Evolutionary conservation across 2,888 invertebrate species (phyloP).

Genomic region (Horisme vitalbata): DNA sequence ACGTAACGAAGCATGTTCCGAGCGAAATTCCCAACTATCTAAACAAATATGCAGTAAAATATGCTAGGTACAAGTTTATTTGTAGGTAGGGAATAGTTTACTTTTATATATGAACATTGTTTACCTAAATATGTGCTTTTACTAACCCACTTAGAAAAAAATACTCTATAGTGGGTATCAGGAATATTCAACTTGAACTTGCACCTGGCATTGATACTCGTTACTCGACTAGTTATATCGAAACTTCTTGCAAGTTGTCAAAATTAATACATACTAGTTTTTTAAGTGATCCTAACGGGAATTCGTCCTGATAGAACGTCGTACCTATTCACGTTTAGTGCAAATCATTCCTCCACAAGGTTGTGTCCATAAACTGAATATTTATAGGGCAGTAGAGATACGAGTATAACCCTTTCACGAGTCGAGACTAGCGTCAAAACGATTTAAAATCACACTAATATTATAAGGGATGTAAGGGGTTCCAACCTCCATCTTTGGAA

Average conservation of each 20-base stretch:
- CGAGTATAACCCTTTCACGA: conserved; percentile 40
- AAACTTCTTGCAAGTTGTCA: too few relatives aligned
- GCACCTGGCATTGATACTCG: too few relatives aligned
- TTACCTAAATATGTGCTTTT: too few relatives aligned
- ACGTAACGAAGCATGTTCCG: conserved; percentile 21
- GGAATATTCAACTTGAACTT: too few relatives aligned
- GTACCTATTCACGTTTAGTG: conserved; percentile 36
- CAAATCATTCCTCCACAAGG: conserved; percentile 56
- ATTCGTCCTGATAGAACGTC: conserved; percentile 22
- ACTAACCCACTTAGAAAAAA: too few relatives aligned
- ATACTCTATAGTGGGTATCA: too few relatives aligned
- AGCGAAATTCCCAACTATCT: conserved; percentile 14
- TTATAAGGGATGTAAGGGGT: too few relatives aligned
- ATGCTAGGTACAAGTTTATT: neutral
- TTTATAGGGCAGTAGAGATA: conserved; percentile 55
- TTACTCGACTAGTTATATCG: too few relatives aligned
- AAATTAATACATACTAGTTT: neutral
- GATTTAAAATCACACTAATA: too few relatives aligned
- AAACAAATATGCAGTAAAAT: neutral
- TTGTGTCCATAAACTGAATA: conserved; percentile 64
- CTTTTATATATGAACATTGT: too few relatives aligned
- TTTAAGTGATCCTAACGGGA: neutral
- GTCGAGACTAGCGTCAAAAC: conserved; percentile 60
- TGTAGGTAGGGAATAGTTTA: too few relatives aligned
- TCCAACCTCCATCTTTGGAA: too few relatives aligned